A percentile compares a stretch with the other conserved stretches of the same genome.
These are phyloP conservation scores for Meloe dianella DNA, from an alignment of 2,888 invertebrate species.

Conservation along the genomic window DNA sequence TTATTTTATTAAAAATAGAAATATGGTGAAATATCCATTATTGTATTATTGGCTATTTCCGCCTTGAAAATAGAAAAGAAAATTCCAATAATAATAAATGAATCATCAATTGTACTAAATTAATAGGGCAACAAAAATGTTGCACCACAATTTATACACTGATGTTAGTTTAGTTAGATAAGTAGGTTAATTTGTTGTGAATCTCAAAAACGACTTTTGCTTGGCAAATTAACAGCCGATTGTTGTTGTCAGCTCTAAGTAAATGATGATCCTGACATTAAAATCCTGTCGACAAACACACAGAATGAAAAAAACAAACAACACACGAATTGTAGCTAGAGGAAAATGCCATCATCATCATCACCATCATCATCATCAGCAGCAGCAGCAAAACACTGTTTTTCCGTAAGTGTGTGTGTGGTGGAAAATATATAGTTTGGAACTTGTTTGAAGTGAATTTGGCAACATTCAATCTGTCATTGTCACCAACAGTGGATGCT, in stretches of 20 bases:
- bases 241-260: not conserved
- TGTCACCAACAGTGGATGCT: conserved; percentile 44
- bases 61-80: conserved; percentile 35
- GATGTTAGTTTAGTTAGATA: too few species aligned
- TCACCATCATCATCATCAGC: too few species aligned
- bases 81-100: not conserved
- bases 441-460: conserved; percentile 2
- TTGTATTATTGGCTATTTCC: conserved; percentile 40
- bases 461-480: conserved; percentile 43
- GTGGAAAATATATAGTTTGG: too few species aligned
- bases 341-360: conserved; percentile 27
- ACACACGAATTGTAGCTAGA: conserved; percentile 21
- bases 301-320: not conserved
- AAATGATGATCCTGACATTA: not conserved
- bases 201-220: too few species aligned
- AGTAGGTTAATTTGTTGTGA: too few species aligned
- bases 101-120: not conserved
- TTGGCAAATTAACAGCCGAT: not conserved
- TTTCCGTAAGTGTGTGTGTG: too few species aligned
- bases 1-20: conserved; percentile 43
- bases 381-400: not conserved
- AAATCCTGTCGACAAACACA: too few species aligned
- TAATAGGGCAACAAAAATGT: too few species aligned
- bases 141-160: too few species aligned
- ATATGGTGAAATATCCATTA: conserved; percentile 41